Conservation (phyloP, 2,113 vertebrate species). For the Etheostoma cragini region DNA sequence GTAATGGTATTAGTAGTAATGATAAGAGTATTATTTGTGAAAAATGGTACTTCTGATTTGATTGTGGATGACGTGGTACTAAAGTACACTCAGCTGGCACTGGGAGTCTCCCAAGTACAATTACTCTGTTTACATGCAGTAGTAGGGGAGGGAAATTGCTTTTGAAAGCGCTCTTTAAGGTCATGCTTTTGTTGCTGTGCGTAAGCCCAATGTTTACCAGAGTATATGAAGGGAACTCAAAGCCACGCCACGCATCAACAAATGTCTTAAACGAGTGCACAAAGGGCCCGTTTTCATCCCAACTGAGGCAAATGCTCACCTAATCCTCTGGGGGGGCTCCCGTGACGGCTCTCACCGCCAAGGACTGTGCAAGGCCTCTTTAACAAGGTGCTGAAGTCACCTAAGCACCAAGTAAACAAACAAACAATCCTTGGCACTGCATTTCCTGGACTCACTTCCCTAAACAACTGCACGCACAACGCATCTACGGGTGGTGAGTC, state of each 20-base stretch:
- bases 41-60: slow-evolving; percentile 23
- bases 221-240: slow-evolving; percentile 88
- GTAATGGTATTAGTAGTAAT: background rate
- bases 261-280: slow-evolving; percentile 87
- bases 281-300: slow-evolving; percentile 81
- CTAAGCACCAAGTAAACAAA: slow-evolving; percentile 66
- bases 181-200: slow-evolving; percentile 86
- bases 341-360: slow-evolving; percentile 34
- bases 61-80: slow-evolving; percentile 56
- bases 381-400: slow-evolving; percentile 71
- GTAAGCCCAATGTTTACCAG: slow-evolving; percentile 90
- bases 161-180: slow-evolving; percentile 84
- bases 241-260: slow-evolving; percentile 88
- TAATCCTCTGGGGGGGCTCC: slow-evolving; percentile 83
- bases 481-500: background rate
- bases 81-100: slow-evolving; percentile 72
- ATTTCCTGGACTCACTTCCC: slow-evolving; percentile 53
- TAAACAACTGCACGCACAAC: slow-evolving; percentile 20
- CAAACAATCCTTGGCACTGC: slow-evolving; percentile 62
- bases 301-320: slow-evolving; percentile 85
- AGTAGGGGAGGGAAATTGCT: slow-evolving; percentile 84
- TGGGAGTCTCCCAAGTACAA: slow-evolving; percentile 82
- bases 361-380: slow-evolving; percentile 22
- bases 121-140: slow-evolving; percentile 87
- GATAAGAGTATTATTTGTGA: background rate